Base-by-base conservation (phyloP, 2,113 vertebrate genomes). In the Syrmaticus mikado region DNA sequence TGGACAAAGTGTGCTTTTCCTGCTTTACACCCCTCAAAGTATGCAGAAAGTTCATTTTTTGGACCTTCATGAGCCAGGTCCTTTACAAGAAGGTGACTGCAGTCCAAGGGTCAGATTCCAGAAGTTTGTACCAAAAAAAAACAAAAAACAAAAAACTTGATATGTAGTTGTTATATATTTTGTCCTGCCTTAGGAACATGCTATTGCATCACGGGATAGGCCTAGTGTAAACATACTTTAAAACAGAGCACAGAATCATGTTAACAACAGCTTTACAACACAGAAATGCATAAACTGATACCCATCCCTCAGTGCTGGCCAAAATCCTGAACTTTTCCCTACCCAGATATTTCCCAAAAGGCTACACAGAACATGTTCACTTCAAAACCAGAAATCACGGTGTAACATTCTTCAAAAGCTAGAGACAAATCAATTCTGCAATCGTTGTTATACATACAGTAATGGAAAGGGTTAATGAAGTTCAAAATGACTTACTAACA, bases 401-500 rank as follows among this genome's bases (percentile, higher is more conserved):
- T 64, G 74, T 80, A 77, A 77, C 27, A 20, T 87, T 87, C 71
- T 72, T 87, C 91, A 87, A 90, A 90, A 85, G 64, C 57, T 76
- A 20, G 64, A 85, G 30, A 85, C n/a, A 89, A 91, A 75, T 71
- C 60, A 71, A 13, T 6, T 78, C 79, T 77, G 20, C 85, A 82
- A 80, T 74, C 41, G 24, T 93, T 2, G 0, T 66, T 58, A 87
- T 78, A 65, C 85, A 67, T 87, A 92, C 67, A 79, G 67, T 78
- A 74, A 90, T 30, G 19, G 27, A 80, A 50, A 91, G 75, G 18
- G 55, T 60, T 95, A 89, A 79, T 79, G 85, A 92, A 93, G 71
- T 89, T 95, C 67, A 89, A 87, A 87, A 91, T 85, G 85, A 28
- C 50, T 93, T 75, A 46, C 50, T 85, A 48, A 65, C 32, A 81